These are phyloP conservation scores for Rhipidura dahli DNA, from an alignment of 2,113 vertebrate species.

Conservation along the genomic window DNA sequence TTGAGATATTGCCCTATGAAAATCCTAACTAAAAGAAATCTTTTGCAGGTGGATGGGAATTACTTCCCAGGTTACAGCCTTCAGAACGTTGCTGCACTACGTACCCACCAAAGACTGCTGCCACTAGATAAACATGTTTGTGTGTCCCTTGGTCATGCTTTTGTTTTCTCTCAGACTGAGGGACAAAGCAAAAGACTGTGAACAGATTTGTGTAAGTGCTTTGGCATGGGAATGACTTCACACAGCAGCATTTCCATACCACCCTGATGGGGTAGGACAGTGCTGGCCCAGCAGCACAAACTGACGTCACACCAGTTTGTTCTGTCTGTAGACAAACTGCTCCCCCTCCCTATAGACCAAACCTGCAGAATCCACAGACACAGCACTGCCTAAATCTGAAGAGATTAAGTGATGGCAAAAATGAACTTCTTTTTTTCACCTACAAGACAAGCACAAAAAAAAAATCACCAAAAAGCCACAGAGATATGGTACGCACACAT, in stretches of 20 bases:
- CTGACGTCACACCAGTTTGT: accelerated
- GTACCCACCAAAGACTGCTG: background rate
- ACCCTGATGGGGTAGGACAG: accelerated
- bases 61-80: background rate
- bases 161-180: background rate
- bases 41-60: background rate
- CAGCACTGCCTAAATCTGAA: background rate
- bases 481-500: background rate
- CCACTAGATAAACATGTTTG: background rate
- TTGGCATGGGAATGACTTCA: background rate
- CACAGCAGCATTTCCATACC: background rate
- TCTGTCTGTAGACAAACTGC: background rate
- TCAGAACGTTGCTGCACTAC: background rate
- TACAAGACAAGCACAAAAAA: background rate
- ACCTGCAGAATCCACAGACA: background rate
- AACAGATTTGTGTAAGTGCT: background rate
- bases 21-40: background rate
- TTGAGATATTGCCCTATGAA: background rate
- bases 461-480: background rate
- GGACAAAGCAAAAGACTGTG: background rate
- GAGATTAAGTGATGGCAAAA: background rate
- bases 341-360: background rate
- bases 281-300: background rate
- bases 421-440: accelerated
- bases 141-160: accelerated